Evolutionary conservation across 2,797 vertebrate species (phyloP).

Genomic region (Phylloscopus collybita): DNA sequence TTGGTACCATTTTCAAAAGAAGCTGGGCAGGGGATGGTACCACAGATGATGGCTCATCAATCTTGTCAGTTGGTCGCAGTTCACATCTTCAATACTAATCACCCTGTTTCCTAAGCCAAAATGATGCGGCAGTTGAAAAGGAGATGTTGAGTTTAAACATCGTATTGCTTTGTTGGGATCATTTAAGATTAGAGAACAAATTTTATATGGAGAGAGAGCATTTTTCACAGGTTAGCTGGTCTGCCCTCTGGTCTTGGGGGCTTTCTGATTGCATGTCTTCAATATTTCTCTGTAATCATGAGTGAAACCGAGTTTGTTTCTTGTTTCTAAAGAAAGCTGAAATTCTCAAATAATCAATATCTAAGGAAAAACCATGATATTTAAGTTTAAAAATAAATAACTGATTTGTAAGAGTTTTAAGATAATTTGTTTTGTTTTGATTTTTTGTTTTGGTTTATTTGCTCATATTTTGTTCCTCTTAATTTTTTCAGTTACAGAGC

Average conservation of each 20-base stretch:
- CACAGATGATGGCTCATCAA: background rate
- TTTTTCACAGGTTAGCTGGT: background rate
- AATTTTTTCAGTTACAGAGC: background rate
- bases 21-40: background rate
- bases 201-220: background rate
- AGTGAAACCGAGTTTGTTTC: background rate
- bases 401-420: background rate
- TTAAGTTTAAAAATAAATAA: background rate
- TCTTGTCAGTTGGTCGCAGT: accelerated
- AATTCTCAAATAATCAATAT: background rate
- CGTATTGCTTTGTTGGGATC: background rate
- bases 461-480: background rate
- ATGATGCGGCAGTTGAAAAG: background rate
- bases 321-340: background rate
- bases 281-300: background rate
- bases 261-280: background rate
- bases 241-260: background rate
- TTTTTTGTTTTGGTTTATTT: background rate
- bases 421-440: background rate
- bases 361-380: background rate
- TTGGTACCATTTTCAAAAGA: background rate
- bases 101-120: background rate
- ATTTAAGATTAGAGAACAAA: background rate
- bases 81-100: background rate
- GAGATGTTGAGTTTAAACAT: background rate